Percentiles rank a stretch among this genome's conserved stretches.
phyloP scores from a whole-genome alignment of 2,797 vertebrate genomes.

The Champsocephalus gunnari region DNA sequence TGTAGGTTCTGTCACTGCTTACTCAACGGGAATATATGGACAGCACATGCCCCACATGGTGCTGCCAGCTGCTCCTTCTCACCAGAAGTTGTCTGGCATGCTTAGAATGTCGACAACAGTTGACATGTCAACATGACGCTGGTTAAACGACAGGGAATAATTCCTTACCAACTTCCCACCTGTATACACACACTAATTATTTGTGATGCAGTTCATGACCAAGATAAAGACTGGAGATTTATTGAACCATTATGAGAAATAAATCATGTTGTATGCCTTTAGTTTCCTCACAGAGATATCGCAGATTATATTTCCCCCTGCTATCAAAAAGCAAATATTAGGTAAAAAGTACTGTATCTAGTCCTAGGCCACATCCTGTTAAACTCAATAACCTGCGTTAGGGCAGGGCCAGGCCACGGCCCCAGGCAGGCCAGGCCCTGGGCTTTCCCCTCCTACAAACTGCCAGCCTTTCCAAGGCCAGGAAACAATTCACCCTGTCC shows the following conservation, averaged over 20 bases:
- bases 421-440: conserved; percentile 31
- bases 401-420: conserved; percentile 29
- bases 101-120: conserved; percentile 14
- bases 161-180: not conserved
- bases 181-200: not conserved
- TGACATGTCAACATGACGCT: conserved; percentile 4
- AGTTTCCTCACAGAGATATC: not conserved
- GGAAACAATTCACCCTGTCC: conserved; percentile 61
- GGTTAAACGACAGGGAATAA: not conserved
- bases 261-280: not conserved
- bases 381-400: conserved; percentile 47
- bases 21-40: not conserved
- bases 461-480: conserved; percentile 67
- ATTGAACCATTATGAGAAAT: not conserved
- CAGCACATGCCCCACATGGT: conserved; percentile 11
- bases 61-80: conserved; percentile 39
- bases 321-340: conserved; percentile 20
- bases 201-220: not conserved
- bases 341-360: conserved; percentile 11
- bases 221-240: not conserved
- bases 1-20: not conserved
- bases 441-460: conserved; percentile 77
- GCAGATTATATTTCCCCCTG: not conserved
- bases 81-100: conserved; percentile 8
- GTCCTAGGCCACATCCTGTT: conserved; percentile 47